phyloP scores from a whole-genome alignment of 2,113 vertebrate species.

The Irena cyanogastra region DNA sequence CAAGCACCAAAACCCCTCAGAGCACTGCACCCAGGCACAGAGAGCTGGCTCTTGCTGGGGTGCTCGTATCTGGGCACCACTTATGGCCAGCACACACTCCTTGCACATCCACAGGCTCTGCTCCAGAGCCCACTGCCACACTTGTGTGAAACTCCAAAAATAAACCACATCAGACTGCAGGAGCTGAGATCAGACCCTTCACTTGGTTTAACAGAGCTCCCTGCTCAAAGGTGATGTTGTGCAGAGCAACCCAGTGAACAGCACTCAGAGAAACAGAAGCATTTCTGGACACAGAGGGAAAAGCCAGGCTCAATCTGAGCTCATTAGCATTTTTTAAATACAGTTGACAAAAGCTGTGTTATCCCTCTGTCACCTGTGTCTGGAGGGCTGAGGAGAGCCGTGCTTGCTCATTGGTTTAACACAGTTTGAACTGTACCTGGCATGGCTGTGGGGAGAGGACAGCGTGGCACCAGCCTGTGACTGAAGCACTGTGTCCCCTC shows the following conservation, averaged over 20 bases:
- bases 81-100: background rate
- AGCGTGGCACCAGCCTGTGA: background rate
- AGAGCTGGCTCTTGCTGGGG: background rate
- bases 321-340: background rate
- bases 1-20: background rate
- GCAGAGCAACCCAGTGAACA: background rate
- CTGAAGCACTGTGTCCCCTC: rapidly evolving
- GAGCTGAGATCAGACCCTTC: background rate
- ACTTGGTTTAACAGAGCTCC: background rate
- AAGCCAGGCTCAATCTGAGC: background rate
- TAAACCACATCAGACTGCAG: rapidly evolving
- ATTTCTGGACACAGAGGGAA: background rate
- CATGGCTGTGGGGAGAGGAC: background rate
- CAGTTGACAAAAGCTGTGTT: background rate
- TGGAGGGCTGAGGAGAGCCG: background rate
- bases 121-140: background rate
- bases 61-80: rapidly evolving
- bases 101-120: background rate
- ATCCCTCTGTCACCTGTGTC: background rate
- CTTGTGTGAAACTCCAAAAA: background rate
- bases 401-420: background rate
- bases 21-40: rapidly evolving
- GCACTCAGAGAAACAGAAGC: background rate
- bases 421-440: rapidly evolving
- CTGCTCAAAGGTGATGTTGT: background rate